These are phyloP conservation scores for Gobio gobio DNA, from an alignment of 2,113 vertebrate genomes.

Conservation along the genomic window DNA sequence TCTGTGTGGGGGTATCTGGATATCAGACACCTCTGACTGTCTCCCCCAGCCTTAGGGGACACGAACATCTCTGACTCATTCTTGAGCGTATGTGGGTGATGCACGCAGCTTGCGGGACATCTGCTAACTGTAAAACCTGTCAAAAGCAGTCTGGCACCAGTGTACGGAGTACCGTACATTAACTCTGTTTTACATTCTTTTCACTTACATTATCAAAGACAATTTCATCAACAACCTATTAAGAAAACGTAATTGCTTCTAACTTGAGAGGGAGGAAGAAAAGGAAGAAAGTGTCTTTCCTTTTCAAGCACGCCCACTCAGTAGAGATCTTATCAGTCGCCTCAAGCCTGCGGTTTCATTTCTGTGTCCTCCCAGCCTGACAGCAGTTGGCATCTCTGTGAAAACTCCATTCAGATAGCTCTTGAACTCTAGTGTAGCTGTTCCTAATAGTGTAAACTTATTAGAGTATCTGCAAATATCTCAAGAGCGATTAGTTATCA, in stretches of 20 bases:
- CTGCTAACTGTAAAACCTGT: slow-evolving; percentile 43
- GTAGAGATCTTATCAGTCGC: slow-evolving; percentile 29
- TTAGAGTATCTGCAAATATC: slow-evolving; percentile 7
- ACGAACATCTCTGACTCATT: slow-evolving; percentile 36
- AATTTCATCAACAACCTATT: slow-evolving; percentile 16
- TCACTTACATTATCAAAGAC: slow-evolving; percentile 21
- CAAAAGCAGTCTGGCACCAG: slow-evolving; percentile 29
- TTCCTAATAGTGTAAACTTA: slow-evolving; percentile 2
- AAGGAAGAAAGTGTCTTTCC: slow-evolving; percentile 4
- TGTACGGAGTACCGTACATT: neutral
- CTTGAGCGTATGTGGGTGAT: slow-evolving; percentile 35
- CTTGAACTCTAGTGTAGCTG: neutral
- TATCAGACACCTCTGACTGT: slow-evolving; percentile 32
- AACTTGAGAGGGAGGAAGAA: neutral
- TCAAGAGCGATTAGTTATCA: neutral
- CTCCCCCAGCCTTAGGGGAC: slow-evolving; percentile 27
- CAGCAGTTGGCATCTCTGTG: neutral
- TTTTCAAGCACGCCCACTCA: slow-evolving; percentile 31
- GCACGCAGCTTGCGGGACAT: slow-evolving; percentile 35
- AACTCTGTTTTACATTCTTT: slow-evolving; percentile 13
- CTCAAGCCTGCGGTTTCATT: slow-evolving; percentile 3
- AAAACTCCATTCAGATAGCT: neutral
- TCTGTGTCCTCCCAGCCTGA: neutral
- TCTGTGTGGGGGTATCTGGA: slow-evolving; percentile 8
- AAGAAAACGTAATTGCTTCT: slow-evolving; percentile 8